Percentiles rank a stretch among this genome's conserved stretches.
phyloP scores from a whole-genome alignment of 2,888 invertebrate genomes.

The Lumbricus terrestris region DNA sequence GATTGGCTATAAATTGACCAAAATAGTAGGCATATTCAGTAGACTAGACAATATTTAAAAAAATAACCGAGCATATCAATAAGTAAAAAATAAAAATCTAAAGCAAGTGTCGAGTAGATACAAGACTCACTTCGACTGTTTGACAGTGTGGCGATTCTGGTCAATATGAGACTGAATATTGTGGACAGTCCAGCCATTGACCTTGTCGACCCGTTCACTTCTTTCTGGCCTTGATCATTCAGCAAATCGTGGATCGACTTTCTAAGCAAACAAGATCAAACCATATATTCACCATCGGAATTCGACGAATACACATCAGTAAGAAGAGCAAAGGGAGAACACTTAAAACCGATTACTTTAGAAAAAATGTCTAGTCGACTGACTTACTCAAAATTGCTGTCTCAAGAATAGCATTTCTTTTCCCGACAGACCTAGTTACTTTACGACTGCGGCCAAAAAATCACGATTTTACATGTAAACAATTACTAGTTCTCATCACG shows the following conservation, averaged over 20 bases:
- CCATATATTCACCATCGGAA: not conserved
- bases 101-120: not conserved
- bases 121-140: not conserved
- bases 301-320: not conserved
- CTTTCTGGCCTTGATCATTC: not conserved
- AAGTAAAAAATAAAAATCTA: not conserved
- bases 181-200: constrained; percentile 14
- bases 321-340: not conserved
- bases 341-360: not conserved
- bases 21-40: no score
- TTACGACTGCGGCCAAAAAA: not conserved
- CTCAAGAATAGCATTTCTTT: not conserved
- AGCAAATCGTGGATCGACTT: not conserved
- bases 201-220: not conserved
- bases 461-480: no score
- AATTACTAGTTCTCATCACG: no score
- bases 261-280: not conserved
- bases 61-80: no score
- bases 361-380: not conserved
- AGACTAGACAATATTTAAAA: no score
- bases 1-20: no score
- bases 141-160: not conserved
- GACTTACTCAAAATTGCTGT: not conserved
- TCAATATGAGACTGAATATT: not conserved
- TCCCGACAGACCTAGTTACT: not conserved